phyloP scores from a whole-genome alignment of 2,888 invertebrate genomes.

The Orchestes rusci region DNA sequence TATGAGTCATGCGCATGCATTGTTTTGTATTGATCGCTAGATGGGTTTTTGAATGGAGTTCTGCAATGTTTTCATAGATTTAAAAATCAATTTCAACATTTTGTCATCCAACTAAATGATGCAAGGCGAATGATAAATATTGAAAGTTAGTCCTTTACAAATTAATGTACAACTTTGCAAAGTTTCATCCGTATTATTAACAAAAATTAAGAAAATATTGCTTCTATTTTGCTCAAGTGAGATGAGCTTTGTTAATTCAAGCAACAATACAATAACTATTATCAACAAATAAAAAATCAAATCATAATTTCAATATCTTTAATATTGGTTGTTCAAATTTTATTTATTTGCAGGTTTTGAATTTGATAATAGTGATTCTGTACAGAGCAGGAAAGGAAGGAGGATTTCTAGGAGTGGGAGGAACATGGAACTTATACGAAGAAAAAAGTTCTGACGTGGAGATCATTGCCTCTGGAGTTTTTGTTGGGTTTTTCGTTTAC shows the following conservation, averaged over 20 bases:
- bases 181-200: too few relatives aligned
- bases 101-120: too few relatives aligned
- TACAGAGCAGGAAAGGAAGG: constrained; percentile 79
- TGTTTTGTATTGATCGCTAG: not conserved
- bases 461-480: constrained; percentile 80
- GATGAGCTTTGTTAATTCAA: too few relatives aligned
- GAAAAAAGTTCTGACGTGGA: constrained; percentile 83
- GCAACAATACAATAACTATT: too few relatives aligned
- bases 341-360: constrained; percentile 58
- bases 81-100: too few relatives aligned
- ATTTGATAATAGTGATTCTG: constrained; percentile 69
- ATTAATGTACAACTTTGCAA: too few relatives aligned
- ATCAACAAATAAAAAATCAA: too few relatives aligned
- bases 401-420: constrained; percentile 78
- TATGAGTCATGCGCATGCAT: not conserved
- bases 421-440: constrained; percentile 85
- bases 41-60: not conserved
- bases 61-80: not conserved
- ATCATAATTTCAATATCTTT: too few relatives aligned
- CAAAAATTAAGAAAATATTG: too few relatives aligned
- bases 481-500: constrained; percentile 81
- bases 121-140: too few relatives aligned
- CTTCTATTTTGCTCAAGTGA: too few relatives aligned
- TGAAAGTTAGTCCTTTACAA: too few relatives aligned
- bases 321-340: not conserved